Conservation (phyloP, 2,113 vertebrate species). For the Melanostigma gelatinosum region DNA sequence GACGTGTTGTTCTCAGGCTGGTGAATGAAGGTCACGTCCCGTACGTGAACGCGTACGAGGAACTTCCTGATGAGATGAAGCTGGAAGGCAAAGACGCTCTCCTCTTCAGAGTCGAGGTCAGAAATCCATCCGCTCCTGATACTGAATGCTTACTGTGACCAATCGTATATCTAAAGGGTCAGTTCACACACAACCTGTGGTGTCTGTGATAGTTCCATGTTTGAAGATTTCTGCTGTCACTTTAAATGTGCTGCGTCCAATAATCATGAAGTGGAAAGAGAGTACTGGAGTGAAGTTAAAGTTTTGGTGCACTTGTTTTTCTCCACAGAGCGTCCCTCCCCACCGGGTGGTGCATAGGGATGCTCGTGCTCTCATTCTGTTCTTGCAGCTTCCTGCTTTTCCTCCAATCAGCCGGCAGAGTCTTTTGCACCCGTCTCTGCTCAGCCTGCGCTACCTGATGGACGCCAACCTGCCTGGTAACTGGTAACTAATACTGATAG, state of each 20-base stretch:
- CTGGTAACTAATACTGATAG: background rate
- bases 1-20: constrained; percentile 67
- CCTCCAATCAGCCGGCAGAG: constrained; percentile 86
- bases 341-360: constrained; percentile 84
- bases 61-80: constrained; percentile 78
- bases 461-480: constrained; percentile 93
- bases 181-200: background rate
- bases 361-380: constrained; percentile 74
- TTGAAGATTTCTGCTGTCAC: background rate
- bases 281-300: background rate
- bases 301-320: background rate
- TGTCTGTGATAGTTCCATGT: no score
- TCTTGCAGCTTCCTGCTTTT: constrained; percentile 88
- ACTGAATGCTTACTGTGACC: background rate
- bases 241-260: no score
- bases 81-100: constrained; percentile 60
- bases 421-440: constrained; percentile 88
- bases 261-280: background rate
- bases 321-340: constrained; percentile 84
- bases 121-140: background rate
- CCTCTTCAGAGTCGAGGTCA: constrained; percentile 78
- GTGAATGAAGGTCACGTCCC: constrained; percentile 75
- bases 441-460: constrained; percentile 90
- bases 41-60: constrained; percentile 72
- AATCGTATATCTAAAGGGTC: background rate